Evolutionary conservation across 2,888 invertebrate species (phyloP), one percentile per base, ranked within the genome.

Genomic region (Leptinotarsa tumamoca): DNA sequence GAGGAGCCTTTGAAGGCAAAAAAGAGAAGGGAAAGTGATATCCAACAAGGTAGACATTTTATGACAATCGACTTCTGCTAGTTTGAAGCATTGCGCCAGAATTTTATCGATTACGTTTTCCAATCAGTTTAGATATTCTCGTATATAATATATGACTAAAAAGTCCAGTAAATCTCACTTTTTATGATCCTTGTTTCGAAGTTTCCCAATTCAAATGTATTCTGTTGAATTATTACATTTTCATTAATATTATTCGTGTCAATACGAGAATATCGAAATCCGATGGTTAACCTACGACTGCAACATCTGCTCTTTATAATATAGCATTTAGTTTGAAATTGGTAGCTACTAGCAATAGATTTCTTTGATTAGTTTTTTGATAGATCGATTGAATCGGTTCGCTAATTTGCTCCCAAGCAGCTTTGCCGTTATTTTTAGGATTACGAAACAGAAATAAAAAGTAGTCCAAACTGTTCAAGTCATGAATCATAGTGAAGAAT

Each of bases 1-100:
- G 93, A 93, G 87, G 93, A 93, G 88, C 93, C 93, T 81, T 90
- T 93, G 84, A 91, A 90, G 87, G 90, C 91, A 78, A 90, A 90
- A 89, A 90, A 90, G 86, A 90, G 91, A 87, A 90, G 91, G 87
- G 92, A 92, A 86, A 80, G 77, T 75, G 83, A 83, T 56, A 91
- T 90, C 87, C 91, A 91, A 87, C 91, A 91, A 92, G 92, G 92
- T 92, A 92, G 83, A 84, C 73, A 72, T 71, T 68, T 76, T 77
- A 77, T 79, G 79, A 75, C 73, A 79, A 63, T 77, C 71, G 70
- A 56, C 58, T 54, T 70, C 70, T 63, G 70, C 56, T 58, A 58
- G 58, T 58, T 70, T 54, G 70, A 58, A 58, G 70, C 58, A 68
- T 68, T 68, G 17, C 51, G 51, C 54, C 54, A 51, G 54, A 68